These are phyloP conservation scores for Pangasius macronema DNA, from an alignment of 2,797 vertebrate genomes.

Conservation along the genomic window DNA sequence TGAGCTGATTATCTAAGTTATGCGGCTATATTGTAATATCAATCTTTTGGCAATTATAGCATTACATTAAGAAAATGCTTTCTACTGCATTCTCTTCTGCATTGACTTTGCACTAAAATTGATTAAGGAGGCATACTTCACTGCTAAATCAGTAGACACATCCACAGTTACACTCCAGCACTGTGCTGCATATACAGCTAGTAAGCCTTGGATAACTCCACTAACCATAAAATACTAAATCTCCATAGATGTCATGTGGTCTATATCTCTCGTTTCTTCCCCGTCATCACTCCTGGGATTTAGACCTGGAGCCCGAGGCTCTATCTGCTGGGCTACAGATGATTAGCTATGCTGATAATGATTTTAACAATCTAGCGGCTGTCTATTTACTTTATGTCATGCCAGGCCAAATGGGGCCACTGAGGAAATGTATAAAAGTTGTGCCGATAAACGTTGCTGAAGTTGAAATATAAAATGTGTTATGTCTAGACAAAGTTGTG, in stretches of 20 bases:
- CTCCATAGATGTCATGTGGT: neutral
- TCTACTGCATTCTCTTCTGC: neutral
- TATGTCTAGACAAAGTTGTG: constrained; percentile 10
- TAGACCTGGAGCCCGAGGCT: neutral
- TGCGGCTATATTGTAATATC: neutral
- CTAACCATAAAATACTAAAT: neutral
- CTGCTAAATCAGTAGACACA: neutral
- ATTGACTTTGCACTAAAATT: constrained; percentile 4
- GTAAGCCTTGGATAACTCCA: constrained; percentile 7
- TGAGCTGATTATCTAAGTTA: constrained; percentile 11
- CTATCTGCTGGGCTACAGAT: neutral
- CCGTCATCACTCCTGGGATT: constrained; percentile 25
- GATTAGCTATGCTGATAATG: constrained; percentile 11
- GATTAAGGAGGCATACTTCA: neutral
- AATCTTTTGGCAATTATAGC: neutral
- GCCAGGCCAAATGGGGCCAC: neutral
- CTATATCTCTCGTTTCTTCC: neutral
- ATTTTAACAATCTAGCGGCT: constrained; percentile 12
- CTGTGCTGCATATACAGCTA: constrained; percentile 6
- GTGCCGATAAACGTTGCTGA: neutral
- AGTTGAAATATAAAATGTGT: neutral
- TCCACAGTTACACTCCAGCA: neutral
- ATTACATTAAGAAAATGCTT: neutral
- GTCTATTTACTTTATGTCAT: neutral
- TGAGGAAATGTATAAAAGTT: neutral